These are phyloP conservation scores for Hypotaenidia philippensis DNA, from an alignment of 2,797 vertebrate genomes.

Conservation along the genomic window DNA sequence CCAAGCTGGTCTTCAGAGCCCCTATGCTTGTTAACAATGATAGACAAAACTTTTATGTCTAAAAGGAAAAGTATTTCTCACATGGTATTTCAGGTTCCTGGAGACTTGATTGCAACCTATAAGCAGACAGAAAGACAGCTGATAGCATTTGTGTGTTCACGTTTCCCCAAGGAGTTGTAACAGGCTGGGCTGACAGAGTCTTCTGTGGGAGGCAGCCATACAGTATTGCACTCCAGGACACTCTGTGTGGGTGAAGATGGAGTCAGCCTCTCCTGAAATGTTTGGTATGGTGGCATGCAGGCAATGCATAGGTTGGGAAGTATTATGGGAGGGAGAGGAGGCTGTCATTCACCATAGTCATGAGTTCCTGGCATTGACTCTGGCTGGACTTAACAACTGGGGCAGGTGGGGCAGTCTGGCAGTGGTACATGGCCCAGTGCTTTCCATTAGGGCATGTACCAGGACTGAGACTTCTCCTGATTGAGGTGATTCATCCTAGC, in stretches of 20 bases:
- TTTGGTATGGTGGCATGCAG: background rate
- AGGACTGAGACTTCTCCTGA: background rate
- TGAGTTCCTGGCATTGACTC: background rate
- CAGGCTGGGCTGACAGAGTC: background rate
- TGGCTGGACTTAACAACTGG: background rate
- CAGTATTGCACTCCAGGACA: background rate
- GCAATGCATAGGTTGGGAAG: background rate
- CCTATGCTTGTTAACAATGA: background rate
- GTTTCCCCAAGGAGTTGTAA: fast-evolving
- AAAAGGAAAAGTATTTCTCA: background rate
- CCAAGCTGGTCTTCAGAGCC: background rate
- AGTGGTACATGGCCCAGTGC: background rate
- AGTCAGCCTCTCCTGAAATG: background rate
- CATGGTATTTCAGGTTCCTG: background rate
- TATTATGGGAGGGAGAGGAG: background rate
- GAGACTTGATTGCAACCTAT: background rate
- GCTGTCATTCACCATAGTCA: background rate
- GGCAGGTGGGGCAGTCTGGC: background rate
- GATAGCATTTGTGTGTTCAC: background rate
- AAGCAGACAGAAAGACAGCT: background rate
- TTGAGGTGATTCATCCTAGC: background rate
- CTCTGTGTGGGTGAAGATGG: background rate
- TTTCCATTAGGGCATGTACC: background rate
- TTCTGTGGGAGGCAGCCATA: background rate
- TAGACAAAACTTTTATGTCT: background rate